phyloP scores from a whole-genome alignment of 2,888 invertebrate genomes.

The Pollenia griseotomentosa region DNA sequence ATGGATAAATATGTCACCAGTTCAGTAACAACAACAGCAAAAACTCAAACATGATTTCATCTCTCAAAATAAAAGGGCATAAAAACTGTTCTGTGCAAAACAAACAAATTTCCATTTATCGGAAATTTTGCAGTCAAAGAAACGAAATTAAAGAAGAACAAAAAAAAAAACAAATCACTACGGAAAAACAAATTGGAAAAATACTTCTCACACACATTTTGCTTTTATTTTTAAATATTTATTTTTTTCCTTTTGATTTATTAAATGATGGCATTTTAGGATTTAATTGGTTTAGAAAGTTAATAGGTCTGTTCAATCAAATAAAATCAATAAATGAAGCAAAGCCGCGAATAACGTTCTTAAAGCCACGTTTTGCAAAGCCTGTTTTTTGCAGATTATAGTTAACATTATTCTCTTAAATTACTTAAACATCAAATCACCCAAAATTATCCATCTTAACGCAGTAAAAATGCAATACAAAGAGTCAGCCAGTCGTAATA shows the following conservation, averaged over 20 bases:
- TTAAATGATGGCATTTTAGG: slow-evolving; percentile 22
- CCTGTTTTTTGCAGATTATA: too few relatives aligned
- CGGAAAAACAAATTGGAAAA: slow-evolving; percentile 36
- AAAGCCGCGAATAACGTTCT: too few relatives aligned
- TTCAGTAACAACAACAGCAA: slow-evolving; percentile 19
- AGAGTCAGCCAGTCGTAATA: too few relatives aligned
- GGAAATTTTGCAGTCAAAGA: slow-evolving; percentile 20
- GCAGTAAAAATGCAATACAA: too few relatives aligned
- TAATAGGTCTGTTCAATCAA: neutral
- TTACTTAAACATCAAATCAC: too few relatives aligned
- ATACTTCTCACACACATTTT: neutral
- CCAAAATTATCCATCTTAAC: too few relatives aligned
- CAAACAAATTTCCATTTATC: slow-evolving; percentile 32
- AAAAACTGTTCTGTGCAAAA: slow-evolving; percentile 19
- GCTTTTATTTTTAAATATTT: neutral
- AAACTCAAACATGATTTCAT: neutral
- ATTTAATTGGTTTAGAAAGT: slow-evolving; percentile 6
- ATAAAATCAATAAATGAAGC: too few relatives aligned
- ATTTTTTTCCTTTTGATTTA: neutral
- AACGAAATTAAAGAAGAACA: neutral
- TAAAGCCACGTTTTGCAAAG: too few relatives aligned
- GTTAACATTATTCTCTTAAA: too few relatives aligned
- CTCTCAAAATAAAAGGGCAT: neutral
- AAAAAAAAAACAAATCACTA: slow-evolving; percentile 37
- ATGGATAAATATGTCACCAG: slow-evolving; percentile 36